Conservation (phyloP, 1,140 invertebrate genomes). For the Drosophila micromelanica region DNA sequence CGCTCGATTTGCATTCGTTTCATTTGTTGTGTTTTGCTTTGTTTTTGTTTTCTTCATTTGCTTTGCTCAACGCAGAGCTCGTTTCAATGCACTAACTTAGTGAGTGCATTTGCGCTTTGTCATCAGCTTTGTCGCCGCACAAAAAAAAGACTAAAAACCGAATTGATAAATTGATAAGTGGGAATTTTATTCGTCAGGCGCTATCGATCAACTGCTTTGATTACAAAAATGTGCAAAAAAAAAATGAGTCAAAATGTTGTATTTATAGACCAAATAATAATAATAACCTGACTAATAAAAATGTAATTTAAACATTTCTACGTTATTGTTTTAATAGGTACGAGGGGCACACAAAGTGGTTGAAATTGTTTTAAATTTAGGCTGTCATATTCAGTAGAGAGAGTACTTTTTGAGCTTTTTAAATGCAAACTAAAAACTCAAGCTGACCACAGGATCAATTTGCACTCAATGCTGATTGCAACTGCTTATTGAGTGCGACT, state of each 20-base stretch:
- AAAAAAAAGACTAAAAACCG: background rate
- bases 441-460: background rate
- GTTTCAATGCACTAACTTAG: slow-evolving; percentile 5
- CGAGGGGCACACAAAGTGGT: background rate
- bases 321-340: background rate
- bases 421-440: background rate
- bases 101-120: background rate
- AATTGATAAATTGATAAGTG: background rate
- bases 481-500: background rate
- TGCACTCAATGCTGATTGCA: slow-evolving; percentile 6
- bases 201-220: background rate
- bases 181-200: background rate
- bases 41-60: background rate
- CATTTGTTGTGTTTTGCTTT: background rate
- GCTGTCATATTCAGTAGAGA: too few species aligned
- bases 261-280: slow-evolving; percentile 1
- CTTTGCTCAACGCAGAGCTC: background rate
- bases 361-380: slow-evolving; percentile 2
- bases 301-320: background rate
- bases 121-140: background rate
- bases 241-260: slow-evolving; percentile 3
- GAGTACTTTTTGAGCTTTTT: background rate
- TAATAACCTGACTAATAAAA: background rate
- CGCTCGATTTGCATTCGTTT: background rate
- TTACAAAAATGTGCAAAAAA: background rate